Evolutionary conservation across 2,888 invertebrate genomes (phyloP).

Genomic region (Pegoplata infirma): DNA sequence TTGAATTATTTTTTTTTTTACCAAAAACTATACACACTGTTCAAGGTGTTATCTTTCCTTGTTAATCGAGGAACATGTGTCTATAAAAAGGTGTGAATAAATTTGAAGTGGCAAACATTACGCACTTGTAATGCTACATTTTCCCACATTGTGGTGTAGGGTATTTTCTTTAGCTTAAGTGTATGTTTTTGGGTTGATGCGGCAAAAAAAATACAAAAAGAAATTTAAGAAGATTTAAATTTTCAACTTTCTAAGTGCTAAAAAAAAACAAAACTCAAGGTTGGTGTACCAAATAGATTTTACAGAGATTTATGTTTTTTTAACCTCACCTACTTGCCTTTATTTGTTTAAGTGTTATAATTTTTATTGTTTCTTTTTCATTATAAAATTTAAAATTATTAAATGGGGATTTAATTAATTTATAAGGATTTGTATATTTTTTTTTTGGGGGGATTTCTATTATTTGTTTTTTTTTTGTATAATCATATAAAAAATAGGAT

Average conservation of each 20-base stretch:
- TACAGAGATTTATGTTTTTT: constrained; percentile 25
- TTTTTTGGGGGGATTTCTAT: neutral
- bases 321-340: neutral
- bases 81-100: too few species aligned
- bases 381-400: constrained; percentile 29
- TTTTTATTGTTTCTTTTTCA: too few species aligned
- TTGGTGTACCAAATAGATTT: too few species aligned
- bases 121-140: too few species aligned
- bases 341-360: constrained; percentile 12
- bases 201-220: constrained; percentile 11
- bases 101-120: too few species aligned
- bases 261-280: neutral
- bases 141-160: too few species aligned
- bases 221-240: constrained; percentile 51
- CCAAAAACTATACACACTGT: too few species aligned
- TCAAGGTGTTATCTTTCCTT: too few species aligned
- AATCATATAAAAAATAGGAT: too few species aligned
- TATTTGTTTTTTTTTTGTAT: too few species aligned
- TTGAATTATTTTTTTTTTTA: too few species aligned
- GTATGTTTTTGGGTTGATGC: constrained; percentile 3
- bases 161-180: constrained; percentile 40
- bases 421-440: neutral
- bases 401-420: constrained; percentile 42
- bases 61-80: too few species aligned
- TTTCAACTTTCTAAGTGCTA: constrained; percentile 9